A percentile compares a stretch with the other conserved stretches of the same genome.
phyloP scores from a whole-genome alignment of 2,113 vertebrate genomes.

The Martes martes region DNA sequence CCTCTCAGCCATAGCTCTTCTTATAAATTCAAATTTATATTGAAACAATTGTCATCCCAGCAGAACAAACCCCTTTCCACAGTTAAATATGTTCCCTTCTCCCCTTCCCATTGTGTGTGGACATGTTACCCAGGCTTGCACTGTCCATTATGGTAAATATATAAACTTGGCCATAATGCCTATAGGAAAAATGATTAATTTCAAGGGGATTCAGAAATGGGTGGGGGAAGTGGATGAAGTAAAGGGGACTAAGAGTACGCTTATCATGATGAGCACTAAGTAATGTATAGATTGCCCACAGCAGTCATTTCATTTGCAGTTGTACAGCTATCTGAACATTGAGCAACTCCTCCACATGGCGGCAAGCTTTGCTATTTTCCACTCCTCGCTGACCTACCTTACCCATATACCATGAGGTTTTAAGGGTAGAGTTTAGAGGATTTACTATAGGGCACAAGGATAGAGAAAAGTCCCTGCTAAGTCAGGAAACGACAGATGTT shows the following conservation, averaged over 20 bases:
- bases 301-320: neutral
- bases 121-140: neutral
- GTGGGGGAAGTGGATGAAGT: neutral
- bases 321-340: neutral
- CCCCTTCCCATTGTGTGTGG: accelerated
- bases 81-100: neutral
- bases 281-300: neutral
- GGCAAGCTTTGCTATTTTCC: neutral
- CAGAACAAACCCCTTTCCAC: neutral
- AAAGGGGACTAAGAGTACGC: neutral
- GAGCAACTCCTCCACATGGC: neutral
- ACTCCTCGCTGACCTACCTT: neutral
- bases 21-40: neutral
- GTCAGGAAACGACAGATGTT: too few relatives aligned
- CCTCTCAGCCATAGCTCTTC: neutral
- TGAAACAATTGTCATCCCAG: neutral
- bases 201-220: neutral
- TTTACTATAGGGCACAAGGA: neutral
- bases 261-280: neutral
- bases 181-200: neutral
- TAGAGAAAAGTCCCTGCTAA: neutral
- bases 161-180: neutral
- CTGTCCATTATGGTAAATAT: neutral
- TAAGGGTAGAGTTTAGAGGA: neutral
- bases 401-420: neutral